These are phyloP conservation scores for Centropristis striata DNA, from an alignment of 2,113 vertebrate species.

Conservation along the genomic window DNA sequence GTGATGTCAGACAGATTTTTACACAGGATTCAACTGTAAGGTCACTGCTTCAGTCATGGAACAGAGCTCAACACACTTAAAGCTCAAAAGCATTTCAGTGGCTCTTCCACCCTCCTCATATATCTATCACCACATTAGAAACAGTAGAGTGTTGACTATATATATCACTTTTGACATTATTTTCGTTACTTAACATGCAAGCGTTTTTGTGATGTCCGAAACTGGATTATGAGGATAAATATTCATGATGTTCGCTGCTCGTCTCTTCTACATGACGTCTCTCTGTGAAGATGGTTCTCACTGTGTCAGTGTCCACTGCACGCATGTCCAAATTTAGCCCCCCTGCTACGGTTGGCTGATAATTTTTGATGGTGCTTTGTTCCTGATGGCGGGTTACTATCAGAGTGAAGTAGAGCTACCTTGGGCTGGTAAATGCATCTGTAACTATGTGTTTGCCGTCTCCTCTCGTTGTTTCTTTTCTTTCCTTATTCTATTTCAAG, in stretches of 20 bases:
- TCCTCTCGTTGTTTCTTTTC: conserved; percentile 40
- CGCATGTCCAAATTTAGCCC: conserved; percentile 78
- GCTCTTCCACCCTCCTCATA: conserved; percentile 37
- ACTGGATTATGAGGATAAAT: conserved; percentile 31
- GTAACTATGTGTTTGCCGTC: conserved; percentile 43
- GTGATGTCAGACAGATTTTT: conserved; percentile 70
- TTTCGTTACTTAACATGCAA: conserved; percentile 25
- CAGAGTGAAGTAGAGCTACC: conserved; percentile 58
- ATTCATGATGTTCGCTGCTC: conserved; percentile 36
- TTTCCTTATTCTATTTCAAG: conserved; percentile 70
- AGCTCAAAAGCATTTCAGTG: conserved; percentile 37
- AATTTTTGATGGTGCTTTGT: conserved; percentile 79
- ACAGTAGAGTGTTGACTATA: conserved; percentile 4
- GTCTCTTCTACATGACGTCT: conserved; percentile 34
- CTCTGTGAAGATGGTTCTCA: conserved; percentile 38
- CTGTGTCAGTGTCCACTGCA: conserved; percentile 57
- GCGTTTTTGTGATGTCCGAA: conserved; percentile 19
- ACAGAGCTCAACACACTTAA: conserved; percentile 36
- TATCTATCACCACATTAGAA: conserved; percentile 59
- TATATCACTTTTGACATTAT: conserved; percentile 51
- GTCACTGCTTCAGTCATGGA: conserved; percentile 60
- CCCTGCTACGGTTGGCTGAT: conserved; percentile 77
- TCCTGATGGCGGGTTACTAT: conserved; percentile 59
- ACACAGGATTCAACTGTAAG: conserved; percentile 55
- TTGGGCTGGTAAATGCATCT: conserved; percentile 67